phyloP scores from a whole-genome alignment of 2,797 vertebrate genomes.

The Platyrinchus mystaceus region DNA sequence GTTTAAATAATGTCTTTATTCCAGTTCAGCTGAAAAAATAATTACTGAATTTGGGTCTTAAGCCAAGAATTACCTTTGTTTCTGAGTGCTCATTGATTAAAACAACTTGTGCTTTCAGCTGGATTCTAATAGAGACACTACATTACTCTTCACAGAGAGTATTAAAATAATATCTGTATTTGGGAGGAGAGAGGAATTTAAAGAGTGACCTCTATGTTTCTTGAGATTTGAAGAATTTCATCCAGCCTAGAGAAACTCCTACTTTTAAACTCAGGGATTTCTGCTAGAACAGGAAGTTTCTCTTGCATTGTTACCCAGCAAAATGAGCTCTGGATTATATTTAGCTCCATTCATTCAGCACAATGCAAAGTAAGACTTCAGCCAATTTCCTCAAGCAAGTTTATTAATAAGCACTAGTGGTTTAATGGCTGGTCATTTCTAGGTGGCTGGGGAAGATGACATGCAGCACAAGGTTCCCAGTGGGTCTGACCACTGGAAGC shows the following conservation, averaged over 20 bases:
- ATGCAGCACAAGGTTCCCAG: not conserved
- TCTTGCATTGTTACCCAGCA: conserved; percentile 47
- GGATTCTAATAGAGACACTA: not conserved
- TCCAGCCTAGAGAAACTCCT: conserved; percentile 9
- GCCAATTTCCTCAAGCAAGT: conserved; percentile 52
- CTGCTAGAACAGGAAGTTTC: conserved; percentile 61
- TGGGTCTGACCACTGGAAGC: not conserved
- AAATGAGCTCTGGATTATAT: conserved; percentile 53
- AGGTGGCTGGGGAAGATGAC: not conserved
- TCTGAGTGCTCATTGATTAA: conserved; percentile 27
- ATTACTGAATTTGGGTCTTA: conserved; percentile 37
- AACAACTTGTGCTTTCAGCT: conserved; percentile 40
- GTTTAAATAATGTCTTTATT: conserved; percentile 59
- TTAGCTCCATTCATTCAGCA: conserved; percentile 62
- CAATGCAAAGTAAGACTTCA: conserved; percentile 44
- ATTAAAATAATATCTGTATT: conserved; percentile 14
- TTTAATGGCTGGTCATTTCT: not conserved
- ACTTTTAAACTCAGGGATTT: conserved; percentile 17
- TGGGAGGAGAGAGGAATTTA: not conserved
- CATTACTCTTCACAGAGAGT: not conserved
- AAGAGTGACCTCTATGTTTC: conserved; percentile 9
- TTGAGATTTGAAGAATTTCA: conserved; percentile 52
- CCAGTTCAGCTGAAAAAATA: conserved; percentile 59
- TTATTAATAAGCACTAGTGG: conserved; percentile 40
- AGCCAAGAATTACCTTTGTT: conserved; percentile 49